Conservation (phyloP, 2,113 vertebrate species). For the Theristicus caerulescens region DNA sequence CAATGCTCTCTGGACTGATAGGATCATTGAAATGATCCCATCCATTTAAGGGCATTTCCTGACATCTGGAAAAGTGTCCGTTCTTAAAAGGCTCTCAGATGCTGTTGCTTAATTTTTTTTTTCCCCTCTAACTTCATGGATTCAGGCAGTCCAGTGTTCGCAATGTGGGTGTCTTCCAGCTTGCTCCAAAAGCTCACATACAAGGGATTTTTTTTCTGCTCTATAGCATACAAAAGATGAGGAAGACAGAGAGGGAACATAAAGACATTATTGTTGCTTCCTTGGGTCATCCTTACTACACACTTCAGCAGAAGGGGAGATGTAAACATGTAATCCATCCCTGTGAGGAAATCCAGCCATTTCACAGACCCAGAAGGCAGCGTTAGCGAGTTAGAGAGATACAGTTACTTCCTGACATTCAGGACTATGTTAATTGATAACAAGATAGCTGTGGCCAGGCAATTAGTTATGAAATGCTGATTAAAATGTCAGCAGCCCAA, state of each 20-base stretch:
- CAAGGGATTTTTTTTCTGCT: not conserved
- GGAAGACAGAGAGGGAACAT: not conserved
- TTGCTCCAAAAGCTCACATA: not conserved
- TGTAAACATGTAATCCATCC: constrained; percentile 57
- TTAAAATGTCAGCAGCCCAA: constrained; percentile 20
- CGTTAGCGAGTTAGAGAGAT: constrained; percentile 14
- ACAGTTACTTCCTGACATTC: constrained; percentile 68
- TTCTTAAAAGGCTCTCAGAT: constrained; percentile 1
- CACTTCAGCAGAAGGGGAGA: not conserved
- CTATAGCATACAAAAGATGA: not conserved
- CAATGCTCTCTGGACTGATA: not conserved
- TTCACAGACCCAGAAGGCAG: constrained; percentile 40
- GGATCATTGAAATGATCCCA: not conserved
- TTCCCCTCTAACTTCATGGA: not conserved
- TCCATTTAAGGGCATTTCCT: not conserved
- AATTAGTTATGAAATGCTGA: constrained; percentile 55
- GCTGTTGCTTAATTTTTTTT: not conserved
- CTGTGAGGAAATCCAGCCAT: constrained; percentile 47
- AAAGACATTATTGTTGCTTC: not conserved
- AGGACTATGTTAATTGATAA: constrained; percentile 51
- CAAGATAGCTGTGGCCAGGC: constrained; percentile 16
- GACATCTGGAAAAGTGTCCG: not conserved
- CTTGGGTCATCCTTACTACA: not conserved
- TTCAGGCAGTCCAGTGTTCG: not conserved
- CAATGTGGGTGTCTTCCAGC: not conserved